Percentiles rank a stretch among this genome's conserved stretches.
Evolutionary conservation across 2,888 invertebrate species (phyloP).

Genomic region (Aspidiotus destructor): DNA sequence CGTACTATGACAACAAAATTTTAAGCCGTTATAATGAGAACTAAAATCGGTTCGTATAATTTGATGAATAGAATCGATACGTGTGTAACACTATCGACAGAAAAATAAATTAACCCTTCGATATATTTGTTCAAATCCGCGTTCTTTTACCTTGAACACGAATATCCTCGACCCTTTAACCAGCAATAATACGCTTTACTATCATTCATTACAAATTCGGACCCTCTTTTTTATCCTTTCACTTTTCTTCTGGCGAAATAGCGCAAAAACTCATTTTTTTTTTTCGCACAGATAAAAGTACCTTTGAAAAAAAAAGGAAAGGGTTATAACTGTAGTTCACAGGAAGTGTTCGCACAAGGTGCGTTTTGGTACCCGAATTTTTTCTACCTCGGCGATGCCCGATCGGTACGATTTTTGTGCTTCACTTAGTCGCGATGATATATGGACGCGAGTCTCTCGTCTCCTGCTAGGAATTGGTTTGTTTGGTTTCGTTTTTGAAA

Average conservation of each 20-base stretch:
- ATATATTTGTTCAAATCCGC: conserved; percentile 32
- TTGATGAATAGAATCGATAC: conserved; percentile 29
- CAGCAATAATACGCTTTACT: conserved; percentile 27
- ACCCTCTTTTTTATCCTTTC: conserved; percentile 12
- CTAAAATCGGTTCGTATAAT: conserved; percentile 32
- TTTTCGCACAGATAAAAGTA: conserved; percentile 1
- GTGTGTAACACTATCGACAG: conserved; percentile 24
- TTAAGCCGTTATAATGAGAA: conserved; percentile 33
- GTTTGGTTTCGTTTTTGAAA: too few species aligned
- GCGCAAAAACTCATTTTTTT: conserved; percentile 8
- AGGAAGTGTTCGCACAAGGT: conserved; percentile 27
- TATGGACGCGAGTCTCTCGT: too few species aligned
- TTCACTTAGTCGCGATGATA: too few species aligned
- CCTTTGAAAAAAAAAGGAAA: conserved; percentile 11
- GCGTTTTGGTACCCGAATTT: neutral
- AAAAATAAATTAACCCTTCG: conserved; percentile 33
- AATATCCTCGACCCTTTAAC: conserved; percentile 30
- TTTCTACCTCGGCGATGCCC: too few species aligned
- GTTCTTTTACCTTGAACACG: conserved; percentile 33
- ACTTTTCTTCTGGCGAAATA: conserved; percentile 21
- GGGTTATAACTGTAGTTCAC: conserved; percentile 23
- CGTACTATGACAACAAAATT: conserved; percentile 26
- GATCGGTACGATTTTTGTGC: too few species aligned
- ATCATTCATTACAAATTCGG: conserved; percentile 31
- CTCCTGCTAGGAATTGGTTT: too few species aligned